phyloP scores from a whole-genome alignment of 1,140 invertebrate genomes.

The Schlechtendalia chinensis region DNA sequence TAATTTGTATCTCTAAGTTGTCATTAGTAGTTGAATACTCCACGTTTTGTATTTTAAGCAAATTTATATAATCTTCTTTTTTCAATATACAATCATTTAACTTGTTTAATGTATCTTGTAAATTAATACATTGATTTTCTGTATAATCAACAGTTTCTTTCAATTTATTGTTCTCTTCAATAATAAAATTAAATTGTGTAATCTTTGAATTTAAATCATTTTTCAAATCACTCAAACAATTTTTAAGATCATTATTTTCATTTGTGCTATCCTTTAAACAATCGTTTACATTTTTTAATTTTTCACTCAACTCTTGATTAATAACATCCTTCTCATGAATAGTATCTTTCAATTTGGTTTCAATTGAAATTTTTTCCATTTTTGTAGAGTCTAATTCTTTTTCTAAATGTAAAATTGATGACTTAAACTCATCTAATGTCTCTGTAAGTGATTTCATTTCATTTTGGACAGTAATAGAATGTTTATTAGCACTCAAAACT shows the following conservation, averaged over 20 bases:
- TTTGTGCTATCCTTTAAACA: neutral
- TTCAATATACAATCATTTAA: neutral
- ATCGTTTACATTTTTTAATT: neutral
- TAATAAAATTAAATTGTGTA: neutral
- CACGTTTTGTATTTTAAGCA: neutral
- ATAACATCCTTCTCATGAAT: neutral
- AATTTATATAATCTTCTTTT: conserved; percentile 4
- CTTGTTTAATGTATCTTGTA: neutral
- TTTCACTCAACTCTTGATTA: neutral
- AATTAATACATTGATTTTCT: conserved; percentile 4
- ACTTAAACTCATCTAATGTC: neutral
- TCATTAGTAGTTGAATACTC: neutral
- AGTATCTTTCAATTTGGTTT: conserved; percentile 7
- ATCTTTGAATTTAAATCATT: conserved; percentile 24
- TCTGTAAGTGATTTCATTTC: neutral
- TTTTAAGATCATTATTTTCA: conserved; percentile 13
- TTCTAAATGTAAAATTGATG: neutral
- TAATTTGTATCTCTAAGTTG: neutral
- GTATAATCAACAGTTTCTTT: neutral
- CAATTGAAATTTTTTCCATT: neutral
- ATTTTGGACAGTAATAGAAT: neutral
- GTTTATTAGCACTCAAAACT: neutral
- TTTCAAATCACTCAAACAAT: neutral
- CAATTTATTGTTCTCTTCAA: conserved; percentile 21
- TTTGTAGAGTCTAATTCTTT: neutral